Evolutionary conservation across 2,113 vertebrate genomes (phyloP).

Genomic region (Melanocharis versteri): DNA sequence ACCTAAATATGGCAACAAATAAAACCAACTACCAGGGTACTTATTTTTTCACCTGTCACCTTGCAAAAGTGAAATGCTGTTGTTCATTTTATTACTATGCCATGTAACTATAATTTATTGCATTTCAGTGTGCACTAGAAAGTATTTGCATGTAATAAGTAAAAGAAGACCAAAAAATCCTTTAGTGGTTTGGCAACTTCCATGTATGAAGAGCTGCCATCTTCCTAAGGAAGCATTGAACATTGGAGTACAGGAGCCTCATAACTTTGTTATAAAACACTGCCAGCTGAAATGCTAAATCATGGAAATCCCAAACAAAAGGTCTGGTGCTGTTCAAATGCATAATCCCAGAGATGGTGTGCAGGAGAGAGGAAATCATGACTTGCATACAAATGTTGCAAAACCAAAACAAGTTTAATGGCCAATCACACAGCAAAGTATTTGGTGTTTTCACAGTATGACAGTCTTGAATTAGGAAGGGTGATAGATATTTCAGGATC

Average conservation of each 20-base stretch:
- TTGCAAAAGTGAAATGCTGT: not conserved
- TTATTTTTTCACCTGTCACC: not conserved
- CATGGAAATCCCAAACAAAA: not conserved
- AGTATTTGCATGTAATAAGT: not conserved
- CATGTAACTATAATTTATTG: not conserved
- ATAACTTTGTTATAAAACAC: not conserved
- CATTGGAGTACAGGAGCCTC: not conserved
- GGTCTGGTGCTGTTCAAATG: not conserved
- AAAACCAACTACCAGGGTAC: not conserved
- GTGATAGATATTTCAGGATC: not conserved
- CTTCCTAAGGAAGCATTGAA: not conserved
- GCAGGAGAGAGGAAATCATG: not conserved
- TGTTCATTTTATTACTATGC: not conserved
- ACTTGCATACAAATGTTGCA: not conserved
- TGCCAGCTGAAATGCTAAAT: slow-evolving; percentile 4
- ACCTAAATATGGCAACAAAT: not conserved
- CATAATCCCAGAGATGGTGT: not conserved
- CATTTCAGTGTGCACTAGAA: not conserved
- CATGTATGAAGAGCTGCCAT: not conserved
- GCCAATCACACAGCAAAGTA: not conserved
- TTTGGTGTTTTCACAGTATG: not conserved
- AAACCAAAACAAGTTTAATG: not conserved
- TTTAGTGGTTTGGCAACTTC: not conserved
- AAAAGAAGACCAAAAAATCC: not conserved
- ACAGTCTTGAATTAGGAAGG: not conserved